Conservation (phyloP, 2,113 vertebrate species). For the Hippocampus mohnikei region DNA sequence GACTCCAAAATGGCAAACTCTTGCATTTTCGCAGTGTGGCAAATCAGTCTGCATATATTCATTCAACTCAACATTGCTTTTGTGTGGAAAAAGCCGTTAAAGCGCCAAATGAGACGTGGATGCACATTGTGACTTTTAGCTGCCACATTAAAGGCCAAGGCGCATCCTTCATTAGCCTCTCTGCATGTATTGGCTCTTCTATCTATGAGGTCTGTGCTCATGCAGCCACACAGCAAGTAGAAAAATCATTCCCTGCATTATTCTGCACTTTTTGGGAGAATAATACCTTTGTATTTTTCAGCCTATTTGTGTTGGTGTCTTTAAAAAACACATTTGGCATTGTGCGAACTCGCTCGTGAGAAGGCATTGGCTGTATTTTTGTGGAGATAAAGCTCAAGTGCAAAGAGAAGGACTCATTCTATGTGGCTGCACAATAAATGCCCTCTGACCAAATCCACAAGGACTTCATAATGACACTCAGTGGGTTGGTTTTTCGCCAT, state of each 20-base stretch:
- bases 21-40: neutral
- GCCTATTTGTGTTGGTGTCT: neutral
- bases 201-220: neutral
- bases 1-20: neutral
- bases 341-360: neutral
- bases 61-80: neutral
- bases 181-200: neutral
- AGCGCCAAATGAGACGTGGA: neutral
- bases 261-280: neutral
- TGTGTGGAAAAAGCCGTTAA: neutral
- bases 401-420: neutral
- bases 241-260: neutral
- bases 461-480: neutral
- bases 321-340: neutral
- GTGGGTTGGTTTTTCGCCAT: neutral
- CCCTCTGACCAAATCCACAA: neutral
- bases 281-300: neutral
- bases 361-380: neutral
- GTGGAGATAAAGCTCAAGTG: neutral
- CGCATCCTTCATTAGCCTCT: neutral
- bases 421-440: neutral
- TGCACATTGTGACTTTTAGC: neutral
- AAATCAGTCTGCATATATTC: neutral
- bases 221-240: neutral
- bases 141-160: neutral